phyloP scores from a whole-genome alignment of 1,140 invertebrate genomes.

The Caligus rogercresseyi region DNA sequence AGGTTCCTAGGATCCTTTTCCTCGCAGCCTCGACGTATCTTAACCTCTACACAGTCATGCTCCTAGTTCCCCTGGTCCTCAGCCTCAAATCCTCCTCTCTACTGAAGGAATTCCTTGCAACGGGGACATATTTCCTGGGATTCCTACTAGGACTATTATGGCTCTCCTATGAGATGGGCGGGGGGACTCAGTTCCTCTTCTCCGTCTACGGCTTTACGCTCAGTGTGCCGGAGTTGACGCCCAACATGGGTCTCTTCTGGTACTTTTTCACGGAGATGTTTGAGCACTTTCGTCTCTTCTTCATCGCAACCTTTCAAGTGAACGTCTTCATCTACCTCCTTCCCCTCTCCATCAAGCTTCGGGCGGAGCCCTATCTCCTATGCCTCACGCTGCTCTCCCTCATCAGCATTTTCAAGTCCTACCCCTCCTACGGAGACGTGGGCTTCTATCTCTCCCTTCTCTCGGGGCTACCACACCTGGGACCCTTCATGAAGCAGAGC shows the following conservation, averaged over 20 bases:
- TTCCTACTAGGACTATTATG: conserved; percentile 27
- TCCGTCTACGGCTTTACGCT: conserved; percentile 66
- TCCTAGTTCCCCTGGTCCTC: conserved; percentile 48
- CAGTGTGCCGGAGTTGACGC: conserved; percentile 75
- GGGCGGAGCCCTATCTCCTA: conserved; percentile 57
- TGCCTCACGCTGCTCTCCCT: conserved; percentile 64
- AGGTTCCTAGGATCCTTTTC: conserved; percentile 21
- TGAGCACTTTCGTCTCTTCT: conserved; percentile 87
- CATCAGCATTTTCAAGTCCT: conserved; percentile 84
- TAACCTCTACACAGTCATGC: conserved; percentile 62
- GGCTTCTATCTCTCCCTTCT: conserved; percentile 75
- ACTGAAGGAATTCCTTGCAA: conserved; percentile 35
- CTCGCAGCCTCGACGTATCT: conserved; percentile 60
- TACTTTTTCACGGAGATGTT: conserved; percentile 99
- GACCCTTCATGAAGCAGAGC: conserved; percentile 37
- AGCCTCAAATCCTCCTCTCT: conserved; percentile 26
- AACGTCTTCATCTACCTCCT: conserved; percentile 82
- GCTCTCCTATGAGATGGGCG: conserved; percentile 32
- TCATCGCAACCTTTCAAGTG: conserved; percentile 90
- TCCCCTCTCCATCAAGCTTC: conserved; percentile 65
- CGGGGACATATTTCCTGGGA: conserved; percentile 23
- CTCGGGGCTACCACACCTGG: conserved; percentile 76
- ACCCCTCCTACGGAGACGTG: conserved; percentile 85
- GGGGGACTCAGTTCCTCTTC: conserved; percentile 49
- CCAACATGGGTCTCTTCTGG: conserved; percentile 96